Evolutionary conservation across 1,140 invertebrate genomes (phyloP), one percentile per base, ranked within the genome.

Genomic region (Conopomorpha cramerella): DNA sequence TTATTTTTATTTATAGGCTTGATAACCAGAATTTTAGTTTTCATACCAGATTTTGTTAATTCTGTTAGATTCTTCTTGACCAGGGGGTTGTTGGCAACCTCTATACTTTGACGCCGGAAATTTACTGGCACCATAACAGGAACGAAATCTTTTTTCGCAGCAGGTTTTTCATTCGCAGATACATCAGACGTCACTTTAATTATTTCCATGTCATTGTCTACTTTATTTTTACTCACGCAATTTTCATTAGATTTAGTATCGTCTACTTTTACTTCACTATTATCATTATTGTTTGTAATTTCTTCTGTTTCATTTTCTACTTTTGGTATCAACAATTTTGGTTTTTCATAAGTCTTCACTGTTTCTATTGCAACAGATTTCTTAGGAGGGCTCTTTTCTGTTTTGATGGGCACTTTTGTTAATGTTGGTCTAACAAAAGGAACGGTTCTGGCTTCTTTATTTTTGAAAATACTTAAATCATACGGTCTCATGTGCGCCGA

Each of bases 11-110:
- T 61, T 8, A 76, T 62, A 10, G 63, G 71, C 46, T 76, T 76
- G 17, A 76, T 72, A 12, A 76, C 64, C 37, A 76, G 43, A 41
- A 76, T 68, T 57, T 76, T 72, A 16, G 67, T 72, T 53, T 64
- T 74, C 59, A 68, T 59, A 16, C 63, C 71, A 10, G 67, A 55
- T 46, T 71, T 76, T 27, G 50, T 55, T 34, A 74, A 66, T 29
- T 74, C 67, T 2, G 52, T 52, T n/a, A 72, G 59, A 47, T 71
- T 71, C 45, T 65, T 63, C 38, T 61, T 72, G 13, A 72, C 63
- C 35, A 70, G 36, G n/a, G 70, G 70, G 57, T 66, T 71, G 42
- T 68, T 70, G 14, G 70, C 64, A 6, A 72, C 46, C 32, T 74
- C 70, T 48, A 74, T 43, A 37, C 59, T 63, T 52, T 67, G 55